These are phyloP conservation scores for Oreotragus oreotragus DNA, from an alignment of 2,113 vertebrate species.

Conservation along the genomic window DNA sequence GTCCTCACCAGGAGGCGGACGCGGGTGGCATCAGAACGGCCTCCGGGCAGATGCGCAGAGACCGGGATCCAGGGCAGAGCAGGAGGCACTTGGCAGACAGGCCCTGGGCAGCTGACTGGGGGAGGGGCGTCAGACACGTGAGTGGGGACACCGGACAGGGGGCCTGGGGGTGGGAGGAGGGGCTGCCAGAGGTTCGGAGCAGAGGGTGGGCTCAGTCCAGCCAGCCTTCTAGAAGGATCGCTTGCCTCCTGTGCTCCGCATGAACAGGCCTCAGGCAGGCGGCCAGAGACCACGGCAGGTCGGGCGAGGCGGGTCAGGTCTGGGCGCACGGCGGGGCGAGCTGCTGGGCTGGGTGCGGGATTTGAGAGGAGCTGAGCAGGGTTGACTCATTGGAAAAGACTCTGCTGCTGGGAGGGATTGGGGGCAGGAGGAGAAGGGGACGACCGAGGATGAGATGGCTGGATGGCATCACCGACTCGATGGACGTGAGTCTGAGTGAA, in stretches of 20 bases:
- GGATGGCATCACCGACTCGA: too few relatives aligned
- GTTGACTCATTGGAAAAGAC: too few relatives aligned
- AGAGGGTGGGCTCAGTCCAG: neutral
- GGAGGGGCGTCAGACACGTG: fast-evolving
- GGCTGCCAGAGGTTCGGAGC: too few relatives aligned
- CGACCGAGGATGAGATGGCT: too few relatives aligned
- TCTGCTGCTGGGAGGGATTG: too few relatives aligned
- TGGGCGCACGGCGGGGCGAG: fast-evolving
- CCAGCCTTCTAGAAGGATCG: neutral
- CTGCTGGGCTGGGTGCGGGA: neutral
- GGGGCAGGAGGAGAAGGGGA: too few relatives aligned
- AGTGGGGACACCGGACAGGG: fast-evolving
- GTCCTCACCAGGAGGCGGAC: neutral
- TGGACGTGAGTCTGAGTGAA: too few relatives aligned
- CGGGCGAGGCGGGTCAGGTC: fast-evolving
- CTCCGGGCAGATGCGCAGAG: fast-evolving
- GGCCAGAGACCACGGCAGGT: fast-evolving
- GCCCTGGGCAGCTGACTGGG: neutral
- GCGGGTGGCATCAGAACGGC: neutral
- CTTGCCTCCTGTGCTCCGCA: neutral
- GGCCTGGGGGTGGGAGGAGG: neutral
- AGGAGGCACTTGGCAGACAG: neutral
- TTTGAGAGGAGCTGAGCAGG: neutral
- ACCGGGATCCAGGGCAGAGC: neutral
- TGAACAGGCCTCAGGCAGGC: neutral